Conservation (phyloP, 2,888 invertebrate genomes). For the Caenorhabditis angaria region DNA sequence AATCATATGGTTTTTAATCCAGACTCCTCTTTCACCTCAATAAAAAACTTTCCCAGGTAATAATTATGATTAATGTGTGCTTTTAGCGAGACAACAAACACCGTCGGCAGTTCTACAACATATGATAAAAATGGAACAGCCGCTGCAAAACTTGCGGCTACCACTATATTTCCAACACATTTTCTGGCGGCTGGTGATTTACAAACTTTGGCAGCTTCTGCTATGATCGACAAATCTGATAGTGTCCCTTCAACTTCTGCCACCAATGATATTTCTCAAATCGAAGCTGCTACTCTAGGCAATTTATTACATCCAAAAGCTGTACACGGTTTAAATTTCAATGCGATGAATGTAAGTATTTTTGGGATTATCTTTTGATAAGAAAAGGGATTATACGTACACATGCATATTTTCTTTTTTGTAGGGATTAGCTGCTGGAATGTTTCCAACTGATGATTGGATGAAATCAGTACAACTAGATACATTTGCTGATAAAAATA, state of each 20-base stretch:
- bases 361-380: not conserved
- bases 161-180: slow-evolving; percentile 8
- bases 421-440: slow-evolving; percentile 21
- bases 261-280: not conserved
- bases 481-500: slow-evolving; percentile 6
- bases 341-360: not conserved
- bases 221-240: not conserved
- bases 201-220: slow-evolving; percentile 3
- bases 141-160: not conserved
- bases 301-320: not conserved
- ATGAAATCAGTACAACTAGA: slow-evolving; percentile 3
- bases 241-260: not conserved
- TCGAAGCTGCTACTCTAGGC: not conserved
- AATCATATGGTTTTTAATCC: too few relatives aligned
- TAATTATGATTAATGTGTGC: too few relatives aligned
- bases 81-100: not conserved
- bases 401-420: too few relatives aligned
- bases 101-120: not conserved
- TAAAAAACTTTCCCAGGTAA: too few relatives aligned
- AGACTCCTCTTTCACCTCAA: too few relatives aligned
- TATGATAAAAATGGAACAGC: not conserved
- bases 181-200: slow-evolving; percentile 5
- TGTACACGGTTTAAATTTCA: slow-evolving; percentile 1
- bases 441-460: not conserved
- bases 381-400: not conserved